phyloP scores from a whole-genome alignment of 2,113 vertebrate species.

The Ia io region DNA sequence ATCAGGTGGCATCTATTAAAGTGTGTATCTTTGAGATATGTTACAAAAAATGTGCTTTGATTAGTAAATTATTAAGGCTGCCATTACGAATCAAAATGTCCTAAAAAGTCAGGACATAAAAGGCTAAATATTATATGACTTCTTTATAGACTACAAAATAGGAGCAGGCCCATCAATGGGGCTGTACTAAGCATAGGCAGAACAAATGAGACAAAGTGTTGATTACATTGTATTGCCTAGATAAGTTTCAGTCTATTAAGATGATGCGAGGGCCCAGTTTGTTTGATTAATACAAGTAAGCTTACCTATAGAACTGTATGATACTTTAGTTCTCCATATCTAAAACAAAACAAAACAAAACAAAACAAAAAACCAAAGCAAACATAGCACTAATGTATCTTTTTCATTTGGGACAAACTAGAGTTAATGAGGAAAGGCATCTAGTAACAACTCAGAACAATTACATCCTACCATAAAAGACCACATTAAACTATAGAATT shows the following conservation, averaged over 20 bases:
- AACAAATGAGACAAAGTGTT: background rate
- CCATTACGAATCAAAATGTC: background rate
- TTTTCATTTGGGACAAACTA: background rate
- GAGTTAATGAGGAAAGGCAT: background rate
- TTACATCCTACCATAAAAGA: constrained; percentile 16
- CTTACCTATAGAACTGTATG: background rate
- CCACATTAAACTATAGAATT: background rate
- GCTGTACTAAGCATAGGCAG: background rate
- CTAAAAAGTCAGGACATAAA: background rate
- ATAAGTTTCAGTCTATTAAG: background rate
- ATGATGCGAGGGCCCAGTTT: background rate
- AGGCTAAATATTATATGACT: background rate
- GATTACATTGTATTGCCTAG: background rate
- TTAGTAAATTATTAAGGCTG: background rate
- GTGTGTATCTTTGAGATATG: background rate
- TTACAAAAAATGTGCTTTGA: background rate
- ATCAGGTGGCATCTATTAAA: background rate
- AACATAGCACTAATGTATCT: background rate
- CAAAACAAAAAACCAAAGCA: background rate
- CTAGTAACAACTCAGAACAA: background rate
- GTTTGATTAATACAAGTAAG: background rate
- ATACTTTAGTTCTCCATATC: background rate
- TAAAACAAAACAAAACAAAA: background rate
- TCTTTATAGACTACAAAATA: background rate
- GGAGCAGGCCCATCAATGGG: background rate